Conservation (phyloP, 2,888 invertebrate species). For the Cheilosia impressa region DNA sequence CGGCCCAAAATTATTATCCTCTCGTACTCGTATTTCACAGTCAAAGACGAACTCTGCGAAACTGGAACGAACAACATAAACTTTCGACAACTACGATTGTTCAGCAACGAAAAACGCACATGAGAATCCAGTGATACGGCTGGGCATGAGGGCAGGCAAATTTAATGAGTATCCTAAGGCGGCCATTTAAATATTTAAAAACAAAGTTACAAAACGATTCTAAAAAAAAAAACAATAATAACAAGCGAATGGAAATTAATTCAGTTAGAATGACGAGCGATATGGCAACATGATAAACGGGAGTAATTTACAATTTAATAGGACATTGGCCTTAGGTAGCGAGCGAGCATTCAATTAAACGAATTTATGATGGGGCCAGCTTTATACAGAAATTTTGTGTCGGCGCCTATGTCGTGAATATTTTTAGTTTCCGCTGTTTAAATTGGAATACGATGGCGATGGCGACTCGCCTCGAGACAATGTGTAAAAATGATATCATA, state of each 20-base stretch:
- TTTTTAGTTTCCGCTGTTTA: slow-evolving; percentile 4
- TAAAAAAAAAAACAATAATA: slow-evolving; percentile 7
- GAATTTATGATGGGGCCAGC: slow-evolving; percentile 23
- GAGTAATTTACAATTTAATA: slow-evolving; percentile 22
- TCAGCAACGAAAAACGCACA: slow-evolving; percentile 6
- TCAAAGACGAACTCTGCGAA: slow-evolving; percentile 15
- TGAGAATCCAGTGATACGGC: background rate
- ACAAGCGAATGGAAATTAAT: slow-evolving; percentile 28
- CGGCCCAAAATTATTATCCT: slow-evolving; percentile 8
- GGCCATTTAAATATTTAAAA: slow-evolving; percentile 45
- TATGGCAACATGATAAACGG: slow-evolving; percentile 17
- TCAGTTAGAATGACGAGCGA: slow-evolving; percentile 17
- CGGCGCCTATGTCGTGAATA: too few species aligned
- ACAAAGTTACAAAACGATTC: slow-evolving; percentile 19
- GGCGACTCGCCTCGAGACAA: background rate
- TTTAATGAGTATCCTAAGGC: slow-evolving; percentile 43
- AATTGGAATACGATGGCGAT: background rate
- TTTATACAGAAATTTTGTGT: background rate
- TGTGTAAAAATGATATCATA: slow-evolving; percentile 1
- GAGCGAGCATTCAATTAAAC: slow-evolving; percentile 23
- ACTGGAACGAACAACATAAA: slow-evolving; percentile 43
- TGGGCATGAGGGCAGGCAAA: background rate
- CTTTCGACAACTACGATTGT: slow-evolving; percentile 32
- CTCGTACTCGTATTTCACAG: slow-evolving; percentile 25
- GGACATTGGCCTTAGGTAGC: slow-evolving; percentile 10